Base-by-base conservation (phyloP, 2,113 vertebrate genomes). In the Marmota flaviventris region DNA sequence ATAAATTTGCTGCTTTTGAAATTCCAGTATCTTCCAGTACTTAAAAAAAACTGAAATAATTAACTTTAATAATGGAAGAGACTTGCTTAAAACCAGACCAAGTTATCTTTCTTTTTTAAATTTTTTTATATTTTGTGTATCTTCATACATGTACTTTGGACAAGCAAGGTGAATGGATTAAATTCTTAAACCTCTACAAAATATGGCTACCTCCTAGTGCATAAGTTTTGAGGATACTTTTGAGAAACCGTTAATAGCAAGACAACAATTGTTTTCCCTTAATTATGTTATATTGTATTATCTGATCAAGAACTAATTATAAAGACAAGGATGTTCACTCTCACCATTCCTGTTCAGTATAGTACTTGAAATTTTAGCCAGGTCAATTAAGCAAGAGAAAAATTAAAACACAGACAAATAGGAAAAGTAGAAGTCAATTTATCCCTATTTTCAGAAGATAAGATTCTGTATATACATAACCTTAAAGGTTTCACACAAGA, bases 1-100 rank as follows among this genome's bases (percentile, higher is more conserved):
- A 93, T 67, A 4, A 58, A 96, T 69, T 96, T 94, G 70, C 86
- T 87, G 78, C 29, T 58, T 18, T 75, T 81, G 65, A 95, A 91
- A 95, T 89, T 81, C 32, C 34, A 93, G 34, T 13, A 53, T n/a
- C 56, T 93, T 91, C 29, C 10, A 70, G 24, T 85, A 56, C 69
- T 89, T 94, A 75, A 78, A 67, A 58, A 58, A 88, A 91, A 67
- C 12, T 24, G 20, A 72, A 77, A 61, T 32, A 85, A 82, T 32
- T 86, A 51, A 61, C 20, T 45, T 91, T 61, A 63, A 45, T 32
- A 76, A n/a, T 75, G 32, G 39, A 92, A 91, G 48, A 87, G 8
- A 72, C n/a, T 82, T 93, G 24, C 24, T 77, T 78, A 69, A 89
- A 69, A 84, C 1, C 4, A 95, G 11, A 70, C 20, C 27, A 90